Conservation (phyloP, 2,888 invertebrate genomes). For the Colostygia pectinataria region DNA sequence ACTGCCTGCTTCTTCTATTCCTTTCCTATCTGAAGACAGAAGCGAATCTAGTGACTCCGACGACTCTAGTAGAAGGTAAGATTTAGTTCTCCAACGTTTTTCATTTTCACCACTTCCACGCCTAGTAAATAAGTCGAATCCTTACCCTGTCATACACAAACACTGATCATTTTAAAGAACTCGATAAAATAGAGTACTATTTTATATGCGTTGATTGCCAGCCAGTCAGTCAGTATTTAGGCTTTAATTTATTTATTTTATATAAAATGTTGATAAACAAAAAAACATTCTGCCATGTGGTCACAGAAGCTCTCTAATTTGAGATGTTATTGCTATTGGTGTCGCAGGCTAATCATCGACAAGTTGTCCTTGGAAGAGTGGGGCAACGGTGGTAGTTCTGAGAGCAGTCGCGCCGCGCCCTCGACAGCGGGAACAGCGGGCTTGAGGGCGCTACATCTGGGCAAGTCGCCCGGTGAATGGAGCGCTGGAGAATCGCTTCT, state of each 20-base stretch:
- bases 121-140: too few relatives aligned
- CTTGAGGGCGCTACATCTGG: slow-evolving; percentile 61
- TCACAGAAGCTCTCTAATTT: slow-evolving; percentile 18
- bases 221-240: too few relatives aligned
- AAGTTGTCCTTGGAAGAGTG: slow-evolving; percentile 68
- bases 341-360: slow-evolving; percentile 73
- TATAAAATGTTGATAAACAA: too few relatives aligned
- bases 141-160: too few relatives aligned
- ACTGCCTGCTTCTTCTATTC: slow-evolving; percentile 45
- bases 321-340: slow-evolving; percentile 19
- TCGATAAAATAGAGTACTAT: too few relatives aligned
- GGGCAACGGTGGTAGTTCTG: slow-evolving; percentile 51
- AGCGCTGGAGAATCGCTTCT: slow-evolving; percentile 76
- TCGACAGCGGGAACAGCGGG: slow-evolving; percentile 31
- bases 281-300: too few relatives aligned
- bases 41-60: slow-evolving; percentile 77
- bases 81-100: slow-evolving; percentile 21
- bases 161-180: too few relatives aligned
- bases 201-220: too few relatives aligned
- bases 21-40: slow-evolving; percentile 63
- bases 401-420: slow-evolving; percentile 38
- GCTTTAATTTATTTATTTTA: too few relatives aligned
- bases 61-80: slow-evolving; percentile 73
- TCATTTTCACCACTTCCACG: too few relatives aligned
- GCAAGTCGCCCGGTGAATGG: slow-evolving; percentile 78